phyloP scores from a whole-genome alignment of 1,140 invertebrate species.

The Maconellicoccus hirsutus region DNA sequence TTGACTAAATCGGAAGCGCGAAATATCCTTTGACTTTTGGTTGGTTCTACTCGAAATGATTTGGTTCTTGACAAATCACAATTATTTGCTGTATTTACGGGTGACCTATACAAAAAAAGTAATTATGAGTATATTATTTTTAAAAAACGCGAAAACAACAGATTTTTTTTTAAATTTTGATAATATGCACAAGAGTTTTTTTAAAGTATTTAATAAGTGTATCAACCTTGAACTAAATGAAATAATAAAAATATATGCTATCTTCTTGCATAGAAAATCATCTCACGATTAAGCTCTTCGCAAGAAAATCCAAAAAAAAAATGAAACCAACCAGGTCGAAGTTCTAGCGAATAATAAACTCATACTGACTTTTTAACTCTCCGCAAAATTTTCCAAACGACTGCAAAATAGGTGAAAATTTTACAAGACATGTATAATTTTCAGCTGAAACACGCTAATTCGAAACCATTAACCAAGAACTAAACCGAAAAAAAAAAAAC shows the following conservation, averaged over 20 bases:
- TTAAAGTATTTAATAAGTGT: no score
- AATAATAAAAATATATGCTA: no score
- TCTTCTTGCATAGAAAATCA: no score
- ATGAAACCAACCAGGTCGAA: no score
- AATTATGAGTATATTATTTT: no score
- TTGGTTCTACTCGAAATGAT: constrained; percentile 70
- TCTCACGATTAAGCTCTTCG: no score
- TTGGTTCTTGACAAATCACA: constrained; percentile 71
- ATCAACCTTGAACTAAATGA: no score
- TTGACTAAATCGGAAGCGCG: constrained; percentile 76
- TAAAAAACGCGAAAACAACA: no score
- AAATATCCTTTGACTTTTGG: constrained; percentile 68
- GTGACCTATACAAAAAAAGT: constrained; percentile 36
- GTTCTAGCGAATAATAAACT: no score
- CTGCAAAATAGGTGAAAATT: not conserved
- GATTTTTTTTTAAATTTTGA: no score
- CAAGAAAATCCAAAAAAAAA: no score
- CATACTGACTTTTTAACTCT: not conserved
- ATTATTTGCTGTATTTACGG: constrained; percentile 33
- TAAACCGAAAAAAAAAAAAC: not conserved
- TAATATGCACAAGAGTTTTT: no score
- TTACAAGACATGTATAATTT: not conserved
- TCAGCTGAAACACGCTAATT: not conserved
- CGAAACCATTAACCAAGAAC: not conserved
- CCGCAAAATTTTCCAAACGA: not conserved